A percentile compares a stretch with the other conserved stretches of the same genome.
phyloP scores from a whole-genome alignment of 2,113 vertebrate species.

The Heloderma charlesbogerti region DNA sequence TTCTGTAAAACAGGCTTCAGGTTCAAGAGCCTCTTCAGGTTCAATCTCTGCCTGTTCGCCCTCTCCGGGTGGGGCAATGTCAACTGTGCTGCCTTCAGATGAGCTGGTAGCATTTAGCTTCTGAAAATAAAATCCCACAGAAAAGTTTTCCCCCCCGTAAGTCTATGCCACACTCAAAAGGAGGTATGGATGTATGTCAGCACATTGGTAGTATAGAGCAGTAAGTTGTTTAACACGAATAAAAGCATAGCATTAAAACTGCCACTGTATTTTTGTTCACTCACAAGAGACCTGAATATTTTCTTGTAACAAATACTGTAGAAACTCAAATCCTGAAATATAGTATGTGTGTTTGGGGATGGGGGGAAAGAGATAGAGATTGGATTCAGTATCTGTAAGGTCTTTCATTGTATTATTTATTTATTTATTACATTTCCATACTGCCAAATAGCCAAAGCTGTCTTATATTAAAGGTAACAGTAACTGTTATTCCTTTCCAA shows the following conservation, averaged over 20 bases:
- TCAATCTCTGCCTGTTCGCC: slow-evolving; percentile 86
- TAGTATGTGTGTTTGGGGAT: too few species aligned
- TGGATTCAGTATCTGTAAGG: slow-evolving; percentile 36
- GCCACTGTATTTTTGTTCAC: slow-evolving; percentile 6
- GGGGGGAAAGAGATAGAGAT: slow-evolving; percentile 22
- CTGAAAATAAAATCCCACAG: slow-evolving; percentile 81
- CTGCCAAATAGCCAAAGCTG: background rate
- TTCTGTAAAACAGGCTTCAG: slow-evolving; percentile 92
- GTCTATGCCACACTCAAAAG: slow-evolving; percentile 34
- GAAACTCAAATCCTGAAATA: slow-evolving; percentile 21
- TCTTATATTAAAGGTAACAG: slow-evolving; percentile 30
- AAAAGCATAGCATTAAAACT: slow-evolving; percentile 22
- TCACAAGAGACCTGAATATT: background rate
- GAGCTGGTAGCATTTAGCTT: slow-evolving; percentile 87
- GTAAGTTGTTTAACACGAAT: slow-evolving; percentile 35
- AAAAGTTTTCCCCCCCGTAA: slow-evolving; percentile 60
- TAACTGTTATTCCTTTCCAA: slow-evolving; percentile 46
- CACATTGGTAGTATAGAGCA: slow-evolving; percentile 11
- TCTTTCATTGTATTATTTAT: slow-evolving; percentile 1
- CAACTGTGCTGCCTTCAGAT: slow-evolving; percentile 96
- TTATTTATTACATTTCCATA: too few species aligned
- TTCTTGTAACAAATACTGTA: slow-evolving; percentile 7
- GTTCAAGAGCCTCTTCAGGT: slow-evolving; percentile 88
- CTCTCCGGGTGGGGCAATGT: slow-evolving; percentile 83
- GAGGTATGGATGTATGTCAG: slow-evolving; percentile 30